phyloP scores from a whole-genome alignment of 2,888 invertebrate species.

The Allolobophora icterica region DNA sequence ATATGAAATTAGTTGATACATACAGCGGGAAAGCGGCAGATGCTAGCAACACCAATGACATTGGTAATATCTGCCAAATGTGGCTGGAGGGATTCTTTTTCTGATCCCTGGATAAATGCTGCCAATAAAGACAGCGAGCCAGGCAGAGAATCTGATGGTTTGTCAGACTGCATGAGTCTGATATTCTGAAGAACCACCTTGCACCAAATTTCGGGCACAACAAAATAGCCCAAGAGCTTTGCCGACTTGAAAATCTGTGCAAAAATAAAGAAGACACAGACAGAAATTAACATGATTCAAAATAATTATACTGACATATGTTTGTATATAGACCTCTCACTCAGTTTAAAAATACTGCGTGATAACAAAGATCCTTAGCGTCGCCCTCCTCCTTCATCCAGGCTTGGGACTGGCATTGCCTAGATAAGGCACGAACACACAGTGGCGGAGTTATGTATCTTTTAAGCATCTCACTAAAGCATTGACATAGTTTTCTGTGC shows the following conservation, averaged over 20 bases:
- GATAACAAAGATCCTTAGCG: too few species aligned
- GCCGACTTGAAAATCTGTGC: slow-evolving; percentile 74
- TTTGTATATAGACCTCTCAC: too few species aligned
- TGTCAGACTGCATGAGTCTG: slow-evolving; percentile 47
- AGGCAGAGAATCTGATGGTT: slow-evolving; percentile 38
- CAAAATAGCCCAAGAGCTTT: slow-evolving; percentile 79
- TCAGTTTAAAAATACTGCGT: too few species aligned
- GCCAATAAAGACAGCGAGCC: slow-evolving; percentile 58
- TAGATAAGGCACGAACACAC: too few species aligned
- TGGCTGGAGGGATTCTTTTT: slow-evolving; percentile 61
- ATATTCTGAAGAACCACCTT: slow-evolving; percentile 66
- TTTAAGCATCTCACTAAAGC: too few species aligned
- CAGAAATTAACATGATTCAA: not conserved
- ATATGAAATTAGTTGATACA: slow-evolving; percentile 30
- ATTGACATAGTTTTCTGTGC: too few species aligned
- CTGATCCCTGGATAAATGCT: slow-evolving; percentile 55
- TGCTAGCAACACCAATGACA: slow-evolving; percentile 38
- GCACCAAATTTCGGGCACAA: slow-evolving; percentile 75
- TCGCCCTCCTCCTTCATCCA: too few species aligned
- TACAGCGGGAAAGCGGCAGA: slow-evolving; percentile 47
- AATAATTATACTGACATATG: not conserved
- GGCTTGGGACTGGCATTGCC: too few species aligned
- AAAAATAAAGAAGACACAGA: slow-evolving; percentile 36
- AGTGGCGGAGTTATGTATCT: too few species aligned
- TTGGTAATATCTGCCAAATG: slow-evolving; percentile 66